Base-by-base conservation (phyloP, 2,113 vertebrate species). In the Heliornis fulica region DNA sequence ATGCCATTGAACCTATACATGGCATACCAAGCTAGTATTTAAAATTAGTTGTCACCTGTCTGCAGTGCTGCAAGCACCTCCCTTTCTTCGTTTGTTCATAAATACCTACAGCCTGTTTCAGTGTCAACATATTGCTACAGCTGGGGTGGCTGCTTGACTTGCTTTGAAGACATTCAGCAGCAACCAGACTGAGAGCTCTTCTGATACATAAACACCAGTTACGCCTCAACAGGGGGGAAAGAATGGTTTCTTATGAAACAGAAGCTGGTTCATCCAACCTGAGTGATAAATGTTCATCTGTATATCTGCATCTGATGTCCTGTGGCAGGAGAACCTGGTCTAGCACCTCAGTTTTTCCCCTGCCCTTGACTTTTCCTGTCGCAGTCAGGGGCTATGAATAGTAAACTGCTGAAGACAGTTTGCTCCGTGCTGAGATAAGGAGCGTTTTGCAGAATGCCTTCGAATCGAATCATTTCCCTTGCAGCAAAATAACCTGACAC, bases 1-100 rank as follows among this genome's bases (percentile, higher is more conserved):
- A 87, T 90, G 83, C 43, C 6, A 6, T 29, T 66, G 74, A 94
- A 61, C 59, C 81, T 75, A 91, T 41, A 26, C n/a, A 15, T 51
- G 38, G 41, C 60, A 38, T 53, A 77, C 43, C 32, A 66, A 89
- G 32, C 22, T 89, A 57, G 53, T 36, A 50, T 83, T 93, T 82
- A 36, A 83, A 87, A 75, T 56, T 84, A 64, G 54, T 78, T 96
- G 92, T 83, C 61, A 85, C 29, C 74, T 76, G n/a, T 77, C 64
- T 90, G 64, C 31, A 13, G 7, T 32, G 51, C 80, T 84, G 64
- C 50, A 60, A 31, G 25, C 0, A 0, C 64, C 15, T 77, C 59
- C 14, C 13, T 71, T 84, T 71, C 31, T 31, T 4, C 54, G 48
- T 69, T 83, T 77, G 34, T 86, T 90, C 71, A 14, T 85, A 74